phyloP scores from a whole-genome alignment of 2,797 vertebrate species.

The Enteromius thamalakanensis region DNA sequence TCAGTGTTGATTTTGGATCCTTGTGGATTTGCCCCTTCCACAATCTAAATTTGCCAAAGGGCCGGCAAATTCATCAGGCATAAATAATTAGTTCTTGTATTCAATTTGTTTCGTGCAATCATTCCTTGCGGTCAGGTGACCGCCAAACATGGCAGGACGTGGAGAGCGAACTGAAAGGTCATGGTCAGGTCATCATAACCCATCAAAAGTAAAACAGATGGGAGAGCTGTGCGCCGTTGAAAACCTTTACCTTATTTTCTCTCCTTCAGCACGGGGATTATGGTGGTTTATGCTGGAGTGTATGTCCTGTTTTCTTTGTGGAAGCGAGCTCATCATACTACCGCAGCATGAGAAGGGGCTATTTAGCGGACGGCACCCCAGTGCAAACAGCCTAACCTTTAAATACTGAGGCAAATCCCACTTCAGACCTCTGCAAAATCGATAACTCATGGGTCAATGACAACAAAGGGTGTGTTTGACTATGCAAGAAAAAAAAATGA shows the following conservation, averaged over 20 bases:
- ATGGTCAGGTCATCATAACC: slow-evolving; percentile 79
- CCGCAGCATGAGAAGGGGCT: not conserved
- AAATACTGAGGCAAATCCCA: slow-evolving; percentile 39
- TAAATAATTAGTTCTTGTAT: slow-evolving; percentile 33
- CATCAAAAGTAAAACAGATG: slow-evolving; percentile 81
- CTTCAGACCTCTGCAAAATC: slow-evolving; percentile 29
- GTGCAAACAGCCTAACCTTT: slow-evolving; percentile 40
- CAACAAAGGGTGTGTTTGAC: not conserved
- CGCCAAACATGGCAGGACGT: slow-evolving; percentile 64
- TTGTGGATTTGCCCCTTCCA: slow-evolving; percentile 9
- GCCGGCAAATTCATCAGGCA: slow-evolving; percentile 43
- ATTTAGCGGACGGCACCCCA: slow-evolving; percentile 11
- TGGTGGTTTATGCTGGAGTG: slow-evolving; percentile 35
- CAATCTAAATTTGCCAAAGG: slow-evolving; percentile 52
- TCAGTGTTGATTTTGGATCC: slow-evolving; percentile 45
- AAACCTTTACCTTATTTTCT: slow-evolving; percentile 69
- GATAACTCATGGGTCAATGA: not conserved
- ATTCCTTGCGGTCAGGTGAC: slow-evolving; percentile 71
- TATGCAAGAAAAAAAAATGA: not conserved
- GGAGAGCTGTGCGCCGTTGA: slow-evolving; percentile 64
- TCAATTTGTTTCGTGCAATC: slow-evolving; percentile 64
- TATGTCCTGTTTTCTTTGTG: slow-evolving; percentile 48
- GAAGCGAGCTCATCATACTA: slow-evolving; percentile 7
- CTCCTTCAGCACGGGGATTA: slow-evolving; percentile 54
- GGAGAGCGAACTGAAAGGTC: slow-evolving; percentile 63